These are phyloP conservation scores for Rhinoptilus africanus DNA, from an alignment of 2,113 vertebrate genomes.

Conservation along the genomic window DNA sequence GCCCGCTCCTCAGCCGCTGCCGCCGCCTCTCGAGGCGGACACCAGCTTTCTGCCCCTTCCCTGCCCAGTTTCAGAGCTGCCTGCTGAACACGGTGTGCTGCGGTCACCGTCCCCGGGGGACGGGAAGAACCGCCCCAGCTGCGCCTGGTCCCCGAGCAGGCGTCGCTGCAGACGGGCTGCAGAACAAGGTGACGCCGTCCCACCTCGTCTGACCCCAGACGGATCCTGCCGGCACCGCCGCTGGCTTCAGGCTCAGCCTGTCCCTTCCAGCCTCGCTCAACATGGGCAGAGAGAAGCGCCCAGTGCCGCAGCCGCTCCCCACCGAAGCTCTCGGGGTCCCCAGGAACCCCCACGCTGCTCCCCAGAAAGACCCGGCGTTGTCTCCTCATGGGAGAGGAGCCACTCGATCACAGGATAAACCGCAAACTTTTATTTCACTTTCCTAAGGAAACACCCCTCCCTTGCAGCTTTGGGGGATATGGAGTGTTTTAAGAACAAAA, in stretches of 20 bases:
- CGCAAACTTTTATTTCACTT: fast-evolving
- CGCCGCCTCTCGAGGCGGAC: not conserved
- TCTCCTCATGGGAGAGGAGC: not conserved
- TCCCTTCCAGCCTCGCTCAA: not conserved
- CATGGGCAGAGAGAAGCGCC: too few relatives aligned
- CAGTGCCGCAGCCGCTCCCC: too few relatives aligned
- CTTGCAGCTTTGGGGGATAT: not conserved
- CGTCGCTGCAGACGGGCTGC: not conserved
- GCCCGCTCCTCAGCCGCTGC: not conserved
- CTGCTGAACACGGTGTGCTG: constrained; percentile 62
- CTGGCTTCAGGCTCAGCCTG: not conserved
- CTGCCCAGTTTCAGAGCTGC: constrained; percentile 66
- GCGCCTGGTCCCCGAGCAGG: not conserved
- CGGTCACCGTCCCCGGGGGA: not conserved
- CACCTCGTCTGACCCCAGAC: not conserved
- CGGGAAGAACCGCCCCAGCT: not conserved
- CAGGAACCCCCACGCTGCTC: not conserved
- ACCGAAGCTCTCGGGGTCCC: not conserved
- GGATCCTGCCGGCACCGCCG: not conserved
- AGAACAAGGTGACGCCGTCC: constrained; percentile 5
- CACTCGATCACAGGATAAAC: fast-evolving
- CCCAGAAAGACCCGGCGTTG: fast-evolving
- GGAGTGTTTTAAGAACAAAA: not conserved
- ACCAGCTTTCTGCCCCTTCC: not conserved
- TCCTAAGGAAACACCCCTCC: not conserved